Percentiles rank a stretch among this genome's conserved stretches.
phyloP scores from a whole-genome alignment of 2,888 invertebrate species.

The Eilema depressum region DNA sequence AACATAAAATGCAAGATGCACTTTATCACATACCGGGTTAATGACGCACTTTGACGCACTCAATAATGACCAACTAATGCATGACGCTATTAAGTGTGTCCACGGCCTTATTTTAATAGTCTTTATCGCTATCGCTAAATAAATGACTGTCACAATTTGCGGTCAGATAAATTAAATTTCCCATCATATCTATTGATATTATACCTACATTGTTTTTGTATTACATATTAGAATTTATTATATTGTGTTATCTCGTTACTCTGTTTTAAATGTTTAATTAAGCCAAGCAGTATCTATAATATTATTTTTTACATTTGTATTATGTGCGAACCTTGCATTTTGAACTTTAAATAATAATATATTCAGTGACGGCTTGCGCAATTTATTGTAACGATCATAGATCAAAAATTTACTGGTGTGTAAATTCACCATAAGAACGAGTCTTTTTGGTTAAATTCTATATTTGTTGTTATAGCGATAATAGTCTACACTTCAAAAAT shows the following conservation, averaged over 20 bases:
- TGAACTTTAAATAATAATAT: not conserved
- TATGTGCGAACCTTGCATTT: not conserved
- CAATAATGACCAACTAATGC: not conserved
- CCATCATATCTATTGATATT: conserved; percentile 9
- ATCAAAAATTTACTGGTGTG: too few species aligned
- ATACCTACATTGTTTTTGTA: not conserved
- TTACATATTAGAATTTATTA: not conserved
- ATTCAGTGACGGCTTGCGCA: not conserved
- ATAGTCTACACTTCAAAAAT: too few species aligned
- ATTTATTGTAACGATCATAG: too few species aligned
- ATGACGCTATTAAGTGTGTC: not conserved
- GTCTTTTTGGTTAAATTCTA: too few species aligned
- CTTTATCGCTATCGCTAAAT: conserved; percentile 4
- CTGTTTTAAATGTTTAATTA: not conserved
- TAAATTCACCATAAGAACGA: too few species aligned
- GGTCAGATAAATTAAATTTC: conserved; percentile 19
- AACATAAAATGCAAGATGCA: not conserved
- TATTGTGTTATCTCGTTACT: not conserved
- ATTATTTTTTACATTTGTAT: not conserved
- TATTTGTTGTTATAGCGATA: too few species aligned
- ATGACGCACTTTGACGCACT: not conserved
- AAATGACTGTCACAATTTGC: conserved; percentile 2
- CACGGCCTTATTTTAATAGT: not conserved
- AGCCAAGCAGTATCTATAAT: not conserved
- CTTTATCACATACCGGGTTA: not conserved